Conservation (phyloP, 2,888 invertebrate genomes). For the Drosophila maculinotata region DNA sequence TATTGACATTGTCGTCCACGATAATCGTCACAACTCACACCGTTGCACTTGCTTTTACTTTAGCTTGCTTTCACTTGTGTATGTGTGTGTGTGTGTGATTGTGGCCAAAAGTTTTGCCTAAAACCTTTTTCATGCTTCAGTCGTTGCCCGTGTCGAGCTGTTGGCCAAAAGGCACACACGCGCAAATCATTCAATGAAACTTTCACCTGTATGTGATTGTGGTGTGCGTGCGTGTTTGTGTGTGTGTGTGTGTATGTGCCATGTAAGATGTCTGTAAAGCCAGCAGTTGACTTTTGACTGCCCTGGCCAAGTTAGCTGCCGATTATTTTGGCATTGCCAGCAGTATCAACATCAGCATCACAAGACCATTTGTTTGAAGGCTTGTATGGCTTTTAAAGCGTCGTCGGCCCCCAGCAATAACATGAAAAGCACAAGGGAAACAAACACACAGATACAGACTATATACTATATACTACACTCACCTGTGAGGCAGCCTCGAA, state of each 20-base stretch:
- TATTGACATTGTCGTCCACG: slow-evolving; percentile 71
- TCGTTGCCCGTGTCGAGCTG: slow-evolving; percentile 28
- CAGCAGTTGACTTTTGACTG: slow-evolving; percentile 73
- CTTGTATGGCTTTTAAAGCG: slow-evolving; percentile 63
- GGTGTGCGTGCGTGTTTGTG: slow-evolving; percentile 5
- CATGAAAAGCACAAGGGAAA: slow-evolving; percentile 50
- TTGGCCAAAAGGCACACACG: slow-evolving; percentile 45
- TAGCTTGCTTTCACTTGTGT: slow-evolving; percentile 7
- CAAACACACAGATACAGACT: slow-evolving; percentile 1
- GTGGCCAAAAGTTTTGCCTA: slow-evolving; percentile 55
- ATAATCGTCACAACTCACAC: slow-evolving; percentile 55
- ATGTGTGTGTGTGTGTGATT: slow-evolving; percentile 2
- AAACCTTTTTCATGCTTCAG: slow-evolving; percentile 77
- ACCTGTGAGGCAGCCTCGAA: slow-evolving; percentile 96
- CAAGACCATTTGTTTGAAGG: slow-evolving; percentile 59
- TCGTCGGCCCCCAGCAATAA: slow-evolving; percentile 28
- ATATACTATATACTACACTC: slow-evolving; percentile 40
- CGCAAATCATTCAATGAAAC: slow-evolving; percentile 53
- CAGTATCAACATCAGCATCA: slow-evolving; percentile 32
- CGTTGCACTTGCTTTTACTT: slow-evolving; percentile 49
- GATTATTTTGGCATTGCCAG: slow-evolving; percentile 70
- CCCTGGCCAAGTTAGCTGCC: slow-evolving; percentile 40
- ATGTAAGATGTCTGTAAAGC: slow-evolving; percentile 44
- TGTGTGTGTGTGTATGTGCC: slow-evolving; percentile 9
- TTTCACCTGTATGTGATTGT: slow-evolving; percentile 58